Evolutionary conservation across 1,140 invertebrate species (phyloP).

Genomic region (Plectrocnemia conspersa): DNA sequence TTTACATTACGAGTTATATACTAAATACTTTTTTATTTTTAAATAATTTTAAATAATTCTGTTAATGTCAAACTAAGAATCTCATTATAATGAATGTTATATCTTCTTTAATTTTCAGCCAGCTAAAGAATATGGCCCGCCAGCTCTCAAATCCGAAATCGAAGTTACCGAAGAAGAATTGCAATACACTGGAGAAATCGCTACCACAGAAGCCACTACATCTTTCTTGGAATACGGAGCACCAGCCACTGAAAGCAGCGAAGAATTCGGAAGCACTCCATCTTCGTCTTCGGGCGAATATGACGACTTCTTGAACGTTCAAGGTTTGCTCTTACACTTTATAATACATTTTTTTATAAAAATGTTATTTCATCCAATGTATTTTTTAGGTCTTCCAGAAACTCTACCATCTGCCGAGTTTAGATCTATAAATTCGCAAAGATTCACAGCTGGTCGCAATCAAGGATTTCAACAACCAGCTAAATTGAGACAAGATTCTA

Average conservation of each 20-base stretch:
- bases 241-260: slow-evolving; percentile 19
- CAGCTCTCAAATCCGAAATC: slow-evolving; percentile 18
- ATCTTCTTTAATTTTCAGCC: slow-evolving; percentile 3
- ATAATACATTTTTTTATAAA: neutral
- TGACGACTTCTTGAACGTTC: slow-evolving; percentile 26
- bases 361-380: slow-evolving; percentile 19
- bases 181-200: slow-evolving; percentile 30
- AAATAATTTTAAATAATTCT: too few relatives aligned
- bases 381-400: slow-evolving; percentile 26
- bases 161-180: slow-evolving; percentile 33
- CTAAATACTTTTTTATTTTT: too few relatives aligned
- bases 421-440: slow-evolving; percentile 19
- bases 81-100: neutral
- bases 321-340: slow-evolving; percentile 20
- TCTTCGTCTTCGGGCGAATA: neutral
- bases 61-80: neutral
- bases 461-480: slow-evolving; percentile 18
- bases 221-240: slow-evolving; percentile 27
- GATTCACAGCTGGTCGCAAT: slow-evolving; percentile 6
- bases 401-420: slow-evolving; percentile 28
- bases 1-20: too few relatives aligned
- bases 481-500: slow-evolving; percentile 15
- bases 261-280: slow-evolving; percentile 13
- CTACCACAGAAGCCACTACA: slow-evolving; percentile 28
- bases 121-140: slow-evolving; percentile 10